Base-by-base conservation (phyloP, 2,113 vertebrate genomes). In the Mohoua ochrocephala region DNA sequence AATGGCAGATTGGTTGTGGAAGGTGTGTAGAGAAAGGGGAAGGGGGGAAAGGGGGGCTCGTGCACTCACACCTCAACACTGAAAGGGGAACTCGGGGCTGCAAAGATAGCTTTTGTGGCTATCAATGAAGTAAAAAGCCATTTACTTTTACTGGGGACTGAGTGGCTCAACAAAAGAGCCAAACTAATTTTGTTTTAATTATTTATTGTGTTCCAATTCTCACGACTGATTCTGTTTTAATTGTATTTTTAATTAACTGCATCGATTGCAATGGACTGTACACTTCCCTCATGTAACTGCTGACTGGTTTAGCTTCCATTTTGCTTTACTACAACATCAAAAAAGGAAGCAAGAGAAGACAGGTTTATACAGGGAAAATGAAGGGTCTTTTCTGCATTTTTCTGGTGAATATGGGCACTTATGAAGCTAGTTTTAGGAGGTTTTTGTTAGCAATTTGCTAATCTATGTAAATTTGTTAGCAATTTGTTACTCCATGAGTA, bases 201-300 rank as follows among this genome's bases (percentile, higher is more conserved):
- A 95, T 96, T 96, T 94, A 84, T 81, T 92, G 79, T 93, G 91
- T 87, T 93, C 73, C 74, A 92, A 17, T 78, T 94, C 95, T 93
- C 93, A 68, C 91, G 71, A 80, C 85, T 78, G 68, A 44, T 89
- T 93, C 92, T 75, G 42, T 44, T 94, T 91, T 96, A 95, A 96
- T 84, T 92, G 85, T 89, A 92, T 95, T 96, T 96, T 97, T 96
- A 96, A 96, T 97, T 97, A 96, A 94, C 79, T 91, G 37, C 73
- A 96, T 95, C 88, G 88, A 96, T 94, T 94, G 18, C 56, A 84
- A 39, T 53, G 77, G 73, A 59, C 86, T 75, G 73, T 75, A 56
- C 49, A 11, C 41, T 84, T 86, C 49, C 23, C 53, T 84, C 88
- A 27, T 8, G 11, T 28, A 87, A 89, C 60, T 84, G 37, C 35